A percentile compares a stretch with the other conserved stretches of the same genome.
Conservation (phyloP, 1,140 invertebrate genomes). For the Apis cerana region DNA sequence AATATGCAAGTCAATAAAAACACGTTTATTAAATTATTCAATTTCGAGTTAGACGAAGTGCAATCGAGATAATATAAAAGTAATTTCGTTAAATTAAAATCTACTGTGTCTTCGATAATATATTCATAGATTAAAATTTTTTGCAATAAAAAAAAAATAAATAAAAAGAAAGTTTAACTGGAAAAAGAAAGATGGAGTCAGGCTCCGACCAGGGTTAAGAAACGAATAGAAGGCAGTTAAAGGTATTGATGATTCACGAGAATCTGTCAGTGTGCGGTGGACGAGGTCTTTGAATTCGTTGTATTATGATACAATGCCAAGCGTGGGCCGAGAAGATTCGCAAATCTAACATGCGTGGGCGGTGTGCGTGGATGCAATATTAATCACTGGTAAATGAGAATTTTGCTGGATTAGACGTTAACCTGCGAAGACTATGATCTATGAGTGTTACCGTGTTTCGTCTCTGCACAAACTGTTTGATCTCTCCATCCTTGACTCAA, state of each 20-base stretch:
- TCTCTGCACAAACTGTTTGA: background rate
- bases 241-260: conserved; percentile 61
- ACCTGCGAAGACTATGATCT: background rate
- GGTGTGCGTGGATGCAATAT: conserved; percentile 51
- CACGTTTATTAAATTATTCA: too few species aligned
- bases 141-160: background rate
- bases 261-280: conserved; percentile 34
- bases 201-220: conserved; percentile 23
- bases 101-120: too few species aligned
- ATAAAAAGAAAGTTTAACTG: background rate
- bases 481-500: background rate
- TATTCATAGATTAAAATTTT: too few species aligned
- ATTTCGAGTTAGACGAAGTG: too few species aligned
- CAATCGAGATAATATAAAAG: too few species aligned
- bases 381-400: conserved; percentile 59
- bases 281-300: conserved; percentile 50
- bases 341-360: conserved; percentile 47
- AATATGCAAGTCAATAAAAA: too few species aligned
- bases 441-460: background rate
- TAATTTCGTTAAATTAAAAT: too few species aligned
- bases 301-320: conserved; percentile 42
- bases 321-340: conserved; percentile 53
- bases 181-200: background rate
- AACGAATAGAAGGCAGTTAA: conserved; percentile 39
- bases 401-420: conserved; percentile 29